Evolutionary conservation across 1,140 invertebrate species (phyloP).

Genomic region (Sesamia nonagrioides): DNA sequence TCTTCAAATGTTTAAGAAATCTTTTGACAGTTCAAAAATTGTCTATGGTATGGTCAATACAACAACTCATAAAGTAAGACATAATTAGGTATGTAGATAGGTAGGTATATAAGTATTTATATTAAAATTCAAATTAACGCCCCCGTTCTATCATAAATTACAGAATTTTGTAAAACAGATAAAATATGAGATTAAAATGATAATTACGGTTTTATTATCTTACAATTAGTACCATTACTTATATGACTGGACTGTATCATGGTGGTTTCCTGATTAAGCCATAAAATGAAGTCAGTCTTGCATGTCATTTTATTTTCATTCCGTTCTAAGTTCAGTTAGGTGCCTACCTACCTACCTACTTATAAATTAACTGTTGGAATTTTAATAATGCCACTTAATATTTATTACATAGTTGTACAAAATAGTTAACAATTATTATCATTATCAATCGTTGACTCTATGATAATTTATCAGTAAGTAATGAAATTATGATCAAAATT

Average conservation of each 20-base stretch:
- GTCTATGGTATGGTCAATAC: too few relatives aligned
- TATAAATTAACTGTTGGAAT: constrained; percentile 27
- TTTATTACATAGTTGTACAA: constrained; percentile 22
- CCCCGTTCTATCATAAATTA: not conserved
- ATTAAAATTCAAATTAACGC: not conserved
- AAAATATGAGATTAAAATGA: not conserved
- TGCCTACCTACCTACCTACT: too few relatives aligned
- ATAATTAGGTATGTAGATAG: too few relatives aligned
- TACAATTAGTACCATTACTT: constrained; percentile 6
- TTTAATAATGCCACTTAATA: constrained; percentile 28
- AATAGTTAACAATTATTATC: not conserved
- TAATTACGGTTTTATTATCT: constrained; percentile 12
- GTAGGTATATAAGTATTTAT: not conserved
- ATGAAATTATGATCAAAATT: not conserved
- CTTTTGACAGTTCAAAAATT: not conserved
- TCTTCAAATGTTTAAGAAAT: not conserved
- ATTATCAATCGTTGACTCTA: too few relatives aligned
- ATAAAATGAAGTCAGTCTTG: constrained; percentile 19
- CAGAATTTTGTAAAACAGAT: not conserved
- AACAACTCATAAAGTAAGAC: too few relatives aligned
- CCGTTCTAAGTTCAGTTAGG: constrained; percentile 12
- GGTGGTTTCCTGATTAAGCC: constrained; percentile 27
- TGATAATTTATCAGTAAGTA: not conserved
- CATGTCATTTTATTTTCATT: constrained; percentile 40
- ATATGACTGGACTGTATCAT: not conserved